phyloP scores from a whole-genome alignment of 2,888 invertebrate species.

The Lamproptera curius region DNA sequence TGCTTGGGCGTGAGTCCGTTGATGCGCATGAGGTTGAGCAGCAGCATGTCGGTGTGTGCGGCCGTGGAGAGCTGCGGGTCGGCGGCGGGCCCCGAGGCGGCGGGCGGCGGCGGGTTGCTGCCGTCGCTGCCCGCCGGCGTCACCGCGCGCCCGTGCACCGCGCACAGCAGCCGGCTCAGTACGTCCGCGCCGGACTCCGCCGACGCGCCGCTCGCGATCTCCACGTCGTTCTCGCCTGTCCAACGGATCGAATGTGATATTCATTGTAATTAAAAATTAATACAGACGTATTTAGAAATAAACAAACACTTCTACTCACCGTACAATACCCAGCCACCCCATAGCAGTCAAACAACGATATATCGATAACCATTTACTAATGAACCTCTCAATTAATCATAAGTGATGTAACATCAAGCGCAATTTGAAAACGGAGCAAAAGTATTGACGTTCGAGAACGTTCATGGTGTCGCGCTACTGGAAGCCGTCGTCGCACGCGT shows the following conservation, averaged over 20 bases:
- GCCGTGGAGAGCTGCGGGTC: constrained; percentile 53
- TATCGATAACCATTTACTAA: too few species aligned
- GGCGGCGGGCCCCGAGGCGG: constrained; percentile 32
- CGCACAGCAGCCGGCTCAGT: constrained; percentile 53
- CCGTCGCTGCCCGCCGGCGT: constrained; percentile 32
- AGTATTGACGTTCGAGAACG: constrained; percentile 12
- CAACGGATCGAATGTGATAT: too few species aligned
- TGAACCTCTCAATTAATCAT: too few species aligned
- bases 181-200: constrained; percentile 39
- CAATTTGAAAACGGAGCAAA: too few species aligned
- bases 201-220: constrained; percentile 42
- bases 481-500: constrained; percentile 26
- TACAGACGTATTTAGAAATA: too few species aligned
- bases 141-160: constrained; percentile 40
- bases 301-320: too few species aligned
- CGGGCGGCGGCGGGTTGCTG: constrained; percentile 37
- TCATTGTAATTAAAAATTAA: too few species aligned
- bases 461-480: constrained; percentile 13
- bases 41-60: constrained; percentile 65
- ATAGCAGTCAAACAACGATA: too few species aligned
- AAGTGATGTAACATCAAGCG: too few species aligned
- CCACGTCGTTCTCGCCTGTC: constrained; percentile 69
- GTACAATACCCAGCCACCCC: too few species aligned
- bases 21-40: constrained; percentile 66
- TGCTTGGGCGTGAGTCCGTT: constrained; percentile 53